phyloP scores from a whole-genome alignment of 2,888 invertebrate genomes.

The Phasia obesa region DNA sequence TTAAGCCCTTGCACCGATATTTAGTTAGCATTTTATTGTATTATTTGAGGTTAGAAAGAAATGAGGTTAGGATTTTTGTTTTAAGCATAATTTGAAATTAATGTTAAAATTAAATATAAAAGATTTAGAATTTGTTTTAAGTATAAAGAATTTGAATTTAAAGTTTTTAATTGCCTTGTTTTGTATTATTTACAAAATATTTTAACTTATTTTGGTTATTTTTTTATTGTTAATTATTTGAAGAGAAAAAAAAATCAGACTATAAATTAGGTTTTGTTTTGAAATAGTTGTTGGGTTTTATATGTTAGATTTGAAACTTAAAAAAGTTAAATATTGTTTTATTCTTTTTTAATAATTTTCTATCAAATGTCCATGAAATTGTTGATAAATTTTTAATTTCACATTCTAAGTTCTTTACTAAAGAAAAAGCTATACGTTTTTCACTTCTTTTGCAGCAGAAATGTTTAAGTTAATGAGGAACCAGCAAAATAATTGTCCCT shows the following conservation, averaged over 20 bases:
- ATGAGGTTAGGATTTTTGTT: not conserved
- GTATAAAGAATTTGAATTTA: too few species aligned
- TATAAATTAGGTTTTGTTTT: not conserved
- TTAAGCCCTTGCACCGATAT: slow-evolving; percentile 70
- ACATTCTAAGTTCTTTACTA: not conserved
- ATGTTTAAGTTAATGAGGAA: slow-evolving; percentile 22
- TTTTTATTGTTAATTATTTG: too few species aligned
- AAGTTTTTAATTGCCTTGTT: too few species aligned
- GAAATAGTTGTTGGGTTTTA: not conserved
- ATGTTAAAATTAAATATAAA: too few species aligned
- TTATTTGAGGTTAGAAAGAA: slow-evolving; percentile 6
- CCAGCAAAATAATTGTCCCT: not conserved
- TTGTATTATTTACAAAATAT: too few species aligned
- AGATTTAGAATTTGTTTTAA: too few species aligned
- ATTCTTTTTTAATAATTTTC: slow-evolving; percentile 4
- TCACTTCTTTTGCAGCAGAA: not conserved
- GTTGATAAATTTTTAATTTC: not conserved
- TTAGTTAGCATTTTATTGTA: slow-evolving; percentile 46
- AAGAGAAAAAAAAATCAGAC: too few species aligned
- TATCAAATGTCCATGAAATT: slow-evolving; percentile 55
- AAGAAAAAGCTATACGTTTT: not conserved
- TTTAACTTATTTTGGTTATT: too few species aligned
- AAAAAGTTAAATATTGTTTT: not conserved
- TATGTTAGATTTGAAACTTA: not conserved
- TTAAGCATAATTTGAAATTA: too few species aligned